Percentiles rank a stretch among this genome's conserved stretches.
Conservation (phyloP, 2,797 vertebrate genomes). For the Sebastes baramenuke region DNA sequence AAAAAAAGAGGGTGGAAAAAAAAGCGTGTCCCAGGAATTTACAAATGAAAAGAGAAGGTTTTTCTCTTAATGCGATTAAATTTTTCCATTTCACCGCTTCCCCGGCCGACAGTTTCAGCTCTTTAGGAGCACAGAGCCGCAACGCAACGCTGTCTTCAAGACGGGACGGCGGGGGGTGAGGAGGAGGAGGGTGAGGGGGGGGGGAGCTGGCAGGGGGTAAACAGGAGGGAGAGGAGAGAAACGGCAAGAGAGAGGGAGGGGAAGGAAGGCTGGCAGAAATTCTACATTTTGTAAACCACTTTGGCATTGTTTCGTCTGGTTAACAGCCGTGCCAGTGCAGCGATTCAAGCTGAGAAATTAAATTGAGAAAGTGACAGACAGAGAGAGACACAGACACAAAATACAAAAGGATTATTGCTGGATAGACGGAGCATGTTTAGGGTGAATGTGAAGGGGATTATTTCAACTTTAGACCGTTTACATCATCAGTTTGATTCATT, state of each 20-base stretch:
- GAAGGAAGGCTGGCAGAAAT: constrained; percentile 52
- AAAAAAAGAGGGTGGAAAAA: constrained; percentile 7
- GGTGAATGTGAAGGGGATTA: constrained; percentile 16
- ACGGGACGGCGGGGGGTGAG: constrained; percentile 40
- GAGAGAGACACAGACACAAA: constrained; percentile 24
- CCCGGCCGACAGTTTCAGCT: constrained; percentile 80
- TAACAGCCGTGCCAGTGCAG: constrained; percentile 48
- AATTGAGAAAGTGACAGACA: constrained; percentile 59
- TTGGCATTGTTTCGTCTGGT: constrained; percentile 50
- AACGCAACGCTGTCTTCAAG: constrained; percentile 71
- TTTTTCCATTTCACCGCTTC: constrained; percentile 86
- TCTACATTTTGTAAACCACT: constrained; percentile 51
- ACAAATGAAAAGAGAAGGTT: constrained; percentile 87
- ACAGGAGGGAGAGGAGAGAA: constrained; percentile 38
- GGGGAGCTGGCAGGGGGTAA: constrained; percentile 29
- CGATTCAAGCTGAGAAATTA: constrained; percentile 65
- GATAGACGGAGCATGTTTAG: background rate
- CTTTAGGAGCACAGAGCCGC: constrained; percentile 71
- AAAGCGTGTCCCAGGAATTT: constrained; percentile 83
- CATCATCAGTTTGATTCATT: constrained; percentile 11
- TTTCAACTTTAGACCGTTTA: constrained; percentile 19
- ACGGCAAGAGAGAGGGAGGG: background rate
- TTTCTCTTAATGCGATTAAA: constrained; percentile 89
- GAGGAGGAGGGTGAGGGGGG: background rate
- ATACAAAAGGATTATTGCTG: constrained; percentile 43